A percentile compares a stretch with the other conserved stretches of the same genome.
Evolutionary conservation across 2,113 vertebrate species (phyloP).

Genomic region (Dunckerocampus dactyliophorus): DNA sequence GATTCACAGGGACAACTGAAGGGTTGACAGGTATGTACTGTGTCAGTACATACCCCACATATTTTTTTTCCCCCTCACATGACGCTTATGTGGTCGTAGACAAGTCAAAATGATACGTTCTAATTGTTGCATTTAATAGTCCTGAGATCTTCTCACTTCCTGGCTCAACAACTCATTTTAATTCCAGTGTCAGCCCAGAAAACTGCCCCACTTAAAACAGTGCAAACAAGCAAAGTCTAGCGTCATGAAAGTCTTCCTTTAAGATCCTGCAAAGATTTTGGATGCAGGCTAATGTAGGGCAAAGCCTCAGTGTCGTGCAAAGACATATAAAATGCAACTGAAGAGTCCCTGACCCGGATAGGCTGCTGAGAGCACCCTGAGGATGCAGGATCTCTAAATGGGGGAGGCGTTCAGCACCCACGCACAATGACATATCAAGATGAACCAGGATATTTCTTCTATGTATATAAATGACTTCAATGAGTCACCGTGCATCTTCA

Average conservation of each 20-base stretch:
- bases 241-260: conserved; percentile 9
- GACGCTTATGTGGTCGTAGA: too few species aligned
- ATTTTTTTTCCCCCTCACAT: too few species aligned
- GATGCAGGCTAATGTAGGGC: conserved; percentile 10
- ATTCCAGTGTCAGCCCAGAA: too few species aligned
- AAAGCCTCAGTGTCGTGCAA: conserved; percentile 1
- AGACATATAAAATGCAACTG: conserved; percentile 2
- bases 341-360: not conserved
- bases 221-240: not conserved
- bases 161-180: too few species aligned
- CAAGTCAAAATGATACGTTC: too few species aligned
- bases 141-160: too few species aligned
- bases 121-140: too few species aligned
- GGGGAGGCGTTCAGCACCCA: not conserved
- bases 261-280: conserved; percentile 11
- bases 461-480: not conserved
- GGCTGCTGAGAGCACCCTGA: conserved; percentile 5
- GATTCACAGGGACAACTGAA: too few species aligned
- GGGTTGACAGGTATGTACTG: too few species aligned
- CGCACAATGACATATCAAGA: not conserved
- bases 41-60: too few species aligned
- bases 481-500: not conserved
- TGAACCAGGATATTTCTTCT: not conserved
- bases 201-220: conserved; percentile 3
- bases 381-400: not conserved